Conservation (phyloP, 2,888 invertebrate species). For the Phragmatobia fuliginosa region DNA sequence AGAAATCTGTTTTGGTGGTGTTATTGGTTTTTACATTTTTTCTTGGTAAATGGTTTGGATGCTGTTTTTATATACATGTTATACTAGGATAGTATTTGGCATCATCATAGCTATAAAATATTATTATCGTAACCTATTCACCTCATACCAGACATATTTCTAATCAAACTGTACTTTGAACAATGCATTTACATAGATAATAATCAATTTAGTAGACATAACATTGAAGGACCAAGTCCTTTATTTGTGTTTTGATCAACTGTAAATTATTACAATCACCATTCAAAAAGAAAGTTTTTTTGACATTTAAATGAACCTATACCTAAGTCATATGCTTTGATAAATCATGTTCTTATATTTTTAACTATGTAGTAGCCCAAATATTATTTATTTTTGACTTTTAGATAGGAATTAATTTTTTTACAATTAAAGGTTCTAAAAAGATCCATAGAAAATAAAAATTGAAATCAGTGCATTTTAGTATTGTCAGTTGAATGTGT, state of each 20-base stretch:
- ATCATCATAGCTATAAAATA: conserved; percentile 17
- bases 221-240: not conserved
- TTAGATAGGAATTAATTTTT: not conserved
- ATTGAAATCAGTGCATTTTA: not conserved
- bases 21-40: conserved; percentile 32
- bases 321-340: not conserved
- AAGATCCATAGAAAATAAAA: not conserved
- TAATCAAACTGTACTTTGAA: conserved; percentile 37
- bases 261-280: not conserved
- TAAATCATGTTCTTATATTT: not conserved
- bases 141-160: conserved; percentile 29
- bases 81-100: conserved; percentile 29
- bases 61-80: conserved; percentile 37
- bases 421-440: not conserved
- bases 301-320: not conserved
- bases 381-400: not conserved
- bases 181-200: conserved; percentile 34
- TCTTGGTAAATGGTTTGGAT: conserved; percentile 32
- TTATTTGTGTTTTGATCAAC: not conserved
- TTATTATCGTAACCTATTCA: conserved; percentile 45
- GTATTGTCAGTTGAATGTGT: not conserved
- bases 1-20: conserved; percentile 42
- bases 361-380: not conserved
- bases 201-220: conserved; percentile 9
- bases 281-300: not conserved